Evolutionary conservation across 2,113 vertebrate species (phyloP), one percentile per base, ranked within the genome.

Genomic region (Vireo altiloquus): DNA sequence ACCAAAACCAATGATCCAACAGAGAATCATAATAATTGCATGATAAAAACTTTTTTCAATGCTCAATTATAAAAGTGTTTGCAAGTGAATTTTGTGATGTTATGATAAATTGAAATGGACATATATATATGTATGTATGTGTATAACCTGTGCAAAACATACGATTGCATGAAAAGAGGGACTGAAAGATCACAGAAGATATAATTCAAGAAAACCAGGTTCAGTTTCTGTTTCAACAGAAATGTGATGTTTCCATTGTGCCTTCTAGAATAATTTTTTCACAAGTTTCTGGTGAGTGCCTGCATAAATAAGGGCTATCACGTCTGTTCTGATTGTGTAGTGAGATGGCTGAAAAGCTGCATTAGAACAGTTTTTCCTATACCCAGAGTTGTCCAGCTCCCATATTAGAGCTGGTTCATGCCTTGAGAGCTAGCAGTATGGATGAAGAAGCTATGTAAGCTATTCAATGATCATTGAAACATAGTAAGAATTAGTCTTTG

Each of bases 391-490:
- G 47, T 64, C 23, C 44, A 35, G 27, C 53, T 88, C 13, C 35
- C 37, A 2, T 61, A 1, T 8, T 9, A 27, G 50, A 78, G n/a
- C 31, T 37, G 18, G 15, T 37, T 71, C 39, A 5, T 12, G 2
- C 53, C 52, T 46, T 40, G 33, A 68, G 44, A 72, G 63, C 49
- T 83, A 59, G 47, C 18, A 72, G 33, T 13, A 2, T 17, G 40
- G 27, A 21, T 56, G 46, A 77, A 71, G 52, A 53, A 79, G 35
- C 40, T 39, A 5, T 30, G 35, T 42, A 24, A 75, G 66, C 49
- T 2, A 0, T 52, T 53, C 23, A 64, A 8, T n/a, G 24, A 50
- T 82, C 2, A 0, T 25, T 79, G 75, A 70, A 75, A 44, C 3
- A 2, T 54, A 59, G 4, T 33, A 50, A 66, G 22, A 27, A 49